phyloP scores from a whole-genome alignment of 2,797 vertebrate genomes.

The Alosa sapidissima region DNA sequence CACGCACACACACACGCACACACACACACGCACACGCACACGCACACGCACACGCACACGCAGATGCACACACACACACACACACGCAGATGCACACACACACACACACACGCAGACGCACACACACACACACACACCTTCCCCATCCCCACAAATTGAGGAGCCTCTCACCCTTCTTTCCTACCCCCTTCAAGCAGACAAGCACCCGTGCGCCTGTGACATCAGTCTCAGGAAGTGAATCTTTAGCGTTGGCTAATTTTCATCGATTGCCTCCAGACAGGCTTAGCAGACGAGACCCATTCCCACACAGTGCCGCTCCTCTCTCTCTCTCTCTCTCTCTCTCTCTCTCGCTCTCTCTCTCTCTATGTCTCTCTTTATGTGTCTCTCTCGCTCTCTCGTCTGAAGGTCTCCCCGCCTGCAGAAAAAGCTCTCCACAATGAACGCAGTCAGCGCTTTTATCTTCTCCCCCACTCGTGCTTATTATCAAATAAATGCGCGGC shows the following conservation, averaged over 20 bases:
- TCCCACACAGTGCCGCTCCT: slow-evolving; percentile 74
- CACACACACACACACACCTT: background rate
- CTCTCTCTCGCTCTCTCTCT: slow-evolving; percentile 24
- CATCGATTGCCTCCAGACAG: slow-evolving; percentile 82
- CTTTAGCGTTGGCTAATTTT: slow-evolving; percentile 82
- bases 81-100: background rate
- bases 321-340: slow-evolving; percentile 65
- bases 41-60: background rate
- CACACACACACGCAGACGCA: background rate
- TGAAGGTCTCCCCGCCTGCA: slow-evolving; percentile 20
- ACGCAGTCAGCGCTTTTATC: slow-evolving; percentile 76
- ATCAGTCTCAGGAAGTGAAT: slow-evolving; percentile 80
- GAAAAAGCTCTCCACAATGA: slow-evolving; percentile 70
- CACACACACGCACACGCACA: no score
- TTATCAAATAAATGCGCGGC: slow-evolving; percentile 76
- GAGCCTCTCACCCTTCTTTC: slow-evolving; percentile 16
- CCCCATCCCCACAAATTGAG: background rate
- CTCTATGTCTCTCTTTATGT: background rate
- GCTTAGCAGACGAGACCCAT: slow-evolving; percentile 77
- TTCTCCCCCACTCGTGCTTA: slow-evolving; percentile 72
- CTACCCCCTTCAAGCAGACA: slow-evolving; percentile 67
- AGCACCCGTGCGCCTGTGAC: slow-evolving; percentile 66
- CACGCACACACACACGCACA: background rate
- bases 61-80: background rate
- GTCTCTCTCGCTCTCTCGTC: background rate